Base-by-base conservation (phyloP, 2,113 vertebrate genomes). In the Nycticryphes semicollaris region DNA sequence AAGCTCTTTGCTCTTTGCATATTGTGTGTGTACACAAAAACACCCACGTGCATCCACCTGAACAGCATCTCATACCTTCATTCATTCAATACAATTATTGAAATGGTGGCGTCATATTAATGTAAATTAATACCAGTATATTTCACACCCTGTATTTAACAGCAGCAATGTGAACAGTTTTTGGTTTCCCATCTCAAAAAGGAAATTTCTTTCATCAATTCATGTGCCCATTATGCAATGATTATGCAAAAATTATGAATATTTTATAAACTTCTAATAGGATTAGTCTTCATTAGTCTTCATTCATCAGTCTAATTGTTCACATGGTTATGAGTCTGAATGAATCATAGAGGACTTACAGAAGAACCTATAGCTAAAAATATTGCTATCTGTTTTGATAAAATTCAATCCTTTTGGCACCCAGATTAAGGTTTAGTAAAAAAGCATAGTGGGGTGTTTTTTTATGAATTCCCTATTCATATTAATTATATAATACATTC, bases 381-480 rank as follows among this genome's bases (percentile, higher is more conserved):
- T 85, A 93, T 68, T 90, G 89, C 39, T 90, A 83, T 39, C 19
- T 47, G 35, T 78, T 96, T 93, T 92, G 78, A 96, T 56, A 94
- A 93, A 96, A 47, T 14, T 54, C 31, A n/a, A 81, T 60, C 1
- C 73, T 84, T 86, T 87, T 92, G 83, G 33, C 67, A 84, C 4
- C 31, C 39, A 92, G 73, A 93, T 87, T 95, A 92, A 93, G 54
- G 12, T 91, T 87, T 78, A 80, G 30, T 25, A 47, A 74, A 60
- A 74, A 89, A 91, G 4, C 24, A 22, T 23, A 45, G 17, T 53
- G 35, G 51, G 19, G 14, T 50, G n/a, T 43, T 20, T 43, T 19
- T 94, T 94, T 69, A 82, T 54, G 7, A 91, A 70, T 87, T 54
- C 33, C 39, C 4, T 95, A 53, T 87, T 90, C 72, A 73, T 82